These are phyloP conservation scores for Petrocephalus microphthalmus DNA, from an alignment of 2,113 vertebrate species.

Conservation along the genomic window DNA sequence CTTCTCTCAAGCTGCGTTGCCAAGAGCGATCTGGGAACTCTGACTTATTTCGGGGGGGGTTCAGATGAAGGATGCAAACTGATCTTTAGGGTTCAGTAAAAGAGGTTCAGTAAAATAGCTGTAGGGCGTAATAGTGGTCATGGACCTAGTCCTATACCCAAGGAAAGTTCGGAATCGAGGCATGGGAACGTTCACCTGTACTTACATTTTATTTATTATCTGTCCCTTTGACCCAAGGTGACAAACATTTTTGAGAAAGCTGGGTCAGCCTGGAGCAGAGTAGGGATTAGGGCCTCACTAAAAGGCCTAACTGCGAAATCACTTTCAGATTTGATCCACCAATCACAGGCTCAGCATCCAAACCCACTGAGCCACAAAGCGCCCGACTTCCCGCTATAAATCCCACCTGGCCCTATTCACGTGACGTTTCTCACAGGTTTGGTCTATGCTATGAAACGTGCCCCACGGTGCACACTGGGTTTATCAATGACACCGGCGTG, in stretches of 20 bases:
- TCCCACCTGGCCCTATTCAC: background rate
- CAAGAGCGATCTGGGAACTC: background rate
- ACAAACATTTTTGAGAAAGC: background rate
- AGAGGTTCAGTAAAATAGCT: too few species aligned
- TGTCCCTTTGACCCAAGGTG: background rate
- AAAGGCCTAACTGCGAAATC: background rate
- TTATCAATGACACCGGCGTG: background rate
- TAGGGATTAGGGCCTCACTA: background rate
- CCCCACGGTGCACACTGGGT: too few species aligned
- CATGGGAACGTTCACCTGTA: background rate
- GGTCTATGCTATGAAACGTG: background rate
- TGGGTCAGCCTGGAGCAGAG: background rate
- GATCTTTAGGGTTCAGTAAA: conserved; percentile 1
- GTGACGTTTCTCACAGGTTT: background rate
- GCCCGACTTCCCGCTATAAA: background rate
- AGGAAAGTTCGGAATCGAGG: background rate
- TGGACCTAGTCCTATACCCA: background rate
- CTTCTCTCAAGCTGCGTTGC: background rate
- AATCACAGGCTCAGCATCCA: background rate
- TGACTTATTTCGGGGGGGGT: background rate
- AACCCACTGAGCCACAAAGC: background rate
- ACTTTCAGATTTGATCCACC: background rate
- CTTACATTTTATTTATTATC: background rate
- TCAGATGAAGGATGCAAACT: background rate
- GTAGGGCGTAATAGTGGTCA: too few species aligned